Percentiles rank a stretch among this genome's conserved stretches.
phyloP scores from a whole-genome alignment of 2,888 invertebrate species.

The Argyra leucocephala region DNA sequence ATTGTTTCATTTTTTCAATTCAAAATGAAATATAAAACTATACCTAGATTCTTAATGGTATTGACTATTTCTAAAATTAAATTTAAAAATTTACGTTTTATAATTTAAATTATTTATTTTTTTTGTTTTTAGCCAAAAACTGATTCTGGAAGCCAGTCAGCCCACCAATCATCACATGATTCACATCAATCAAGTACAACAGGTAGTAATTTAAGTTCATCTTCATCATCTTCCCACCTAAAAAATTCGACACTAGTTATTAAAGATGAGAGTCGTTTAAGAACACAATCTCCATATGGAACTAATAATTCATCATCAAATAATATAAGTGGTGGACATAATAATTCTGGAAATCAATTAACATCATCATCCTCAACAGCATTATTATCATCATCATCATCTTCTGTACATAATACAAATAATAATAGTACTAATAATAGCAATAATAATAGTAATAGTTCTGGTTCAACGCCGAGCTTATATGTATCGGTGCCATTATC shows the following conservation, averaged over 20 bases:
- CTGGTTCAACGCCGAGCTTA: constrained; percentile 45
- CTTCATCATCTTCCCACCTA: constrained; percentile 19
- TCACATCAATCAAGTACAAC: constrained; percentile 33
- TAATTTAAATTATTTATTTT: constrained; percentile 19
- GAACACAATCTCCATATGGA: constrained; percentile 19
- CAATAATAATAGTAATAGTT: constrained; percentile 20
- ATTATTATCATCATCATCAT: constrained; percentile 24
- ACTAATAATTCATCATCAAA: constrained; percentile 15
- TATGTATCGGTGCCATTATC: constrained; percentile 57
- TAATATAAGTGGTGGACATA: constrained; percentile 9
- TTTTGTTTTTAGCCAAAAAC: constrained; percentile 39
- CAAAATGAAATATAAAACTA: neutral
- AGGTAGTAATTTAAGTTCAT: constrained; percentile 14
- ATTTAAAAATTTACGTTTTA: neutral
- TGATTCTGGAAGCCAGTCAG: constrained; percentile 33
- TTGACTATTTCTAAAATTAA: too few relatives aligned
- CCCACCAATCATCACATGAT: constrained; percentile 26
- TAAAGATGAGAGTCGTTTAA: constrained; percentile 19
- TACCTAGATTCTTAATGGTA: too few relatives aligned
- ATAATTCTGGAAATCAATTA: constrained; percentile 19
- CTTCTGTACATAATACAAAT: constrained; percentile 23
- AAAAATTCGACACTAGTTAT: constrained; percentile 13
- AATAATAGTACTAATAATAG: constrained; percentile 21
- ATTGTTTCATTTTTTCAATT: neutral
- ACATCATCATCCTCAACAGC: constrained; percentile 26